Conservation (phyloP, 1,140 invertebrate genomes). For the Eriocheir sinensis region DNA sequence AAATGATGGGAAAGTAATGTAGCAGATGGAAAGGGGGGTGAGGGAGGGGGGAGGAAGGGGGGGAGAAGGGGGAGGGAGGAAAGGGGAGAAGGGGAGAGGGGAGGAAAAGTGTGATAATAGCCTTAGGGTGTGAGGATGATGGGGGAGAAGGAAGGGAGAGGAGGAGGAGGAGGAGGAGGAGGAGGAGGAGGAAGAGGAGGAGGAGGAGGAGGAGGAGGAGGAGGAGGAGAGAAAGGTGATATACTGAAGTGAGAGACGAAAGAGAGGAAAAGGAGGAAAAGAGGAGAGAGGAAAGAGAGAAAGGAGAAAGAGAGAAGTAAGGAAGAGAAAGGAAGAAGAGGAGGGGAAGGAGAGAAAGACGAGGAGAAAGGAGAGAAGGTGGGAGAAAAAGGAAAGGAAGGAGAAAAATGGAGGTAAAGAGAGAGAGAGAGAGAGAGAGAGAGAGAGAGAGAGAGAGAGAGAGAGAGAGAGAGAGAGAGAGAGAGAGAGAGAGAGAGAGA, state of each 20-base stretch:
- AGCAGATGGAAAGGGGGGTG: neutral
- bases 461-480: constrained; percentile 28
- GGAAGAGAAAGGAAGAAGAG: neutral
- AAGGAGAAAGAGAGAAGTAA: too few relatives aligned
- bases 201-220: neutral
- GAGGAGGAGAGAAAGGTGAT: too few relatives aligned
- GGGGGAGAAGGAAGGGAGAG: neutral
- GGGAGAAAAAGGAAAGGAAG: neutral
- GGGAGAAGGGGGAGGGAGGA: neutral
- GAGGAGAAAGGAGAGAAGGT: too few relatives aligned
- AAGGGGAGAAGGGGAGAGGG: too few relatives aligned
- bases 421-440: neutral
- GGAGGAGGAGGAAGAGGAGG: neutral
- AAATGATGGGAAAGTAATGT: neutral
- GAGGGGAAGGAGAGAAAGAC: neutral
- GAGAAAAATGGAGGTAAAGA: neutral
- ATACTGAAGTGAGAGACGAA: too few relatives aligned
- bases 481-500: constrained; percentile 30
- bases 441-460: constrained; percentile 41
- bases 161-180: constrained; percentile 19
- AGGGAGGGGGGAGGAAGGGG: neutral
- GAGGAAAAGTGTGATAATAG: too few relatives aligned
- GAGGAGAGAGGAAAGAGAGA: too few relatives aligned
- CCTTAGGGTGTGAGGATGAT: too few relatives aligned
- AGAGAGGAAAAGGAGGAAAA: too few relatives aligned